Percentiles rank a stretch among this genome's conserved stretches.
These are phyloP conservation scores for Campodea augens DNA, from an alignment of 1,140 invertebrate genomes.

Conservation along the genomic window DNA sequence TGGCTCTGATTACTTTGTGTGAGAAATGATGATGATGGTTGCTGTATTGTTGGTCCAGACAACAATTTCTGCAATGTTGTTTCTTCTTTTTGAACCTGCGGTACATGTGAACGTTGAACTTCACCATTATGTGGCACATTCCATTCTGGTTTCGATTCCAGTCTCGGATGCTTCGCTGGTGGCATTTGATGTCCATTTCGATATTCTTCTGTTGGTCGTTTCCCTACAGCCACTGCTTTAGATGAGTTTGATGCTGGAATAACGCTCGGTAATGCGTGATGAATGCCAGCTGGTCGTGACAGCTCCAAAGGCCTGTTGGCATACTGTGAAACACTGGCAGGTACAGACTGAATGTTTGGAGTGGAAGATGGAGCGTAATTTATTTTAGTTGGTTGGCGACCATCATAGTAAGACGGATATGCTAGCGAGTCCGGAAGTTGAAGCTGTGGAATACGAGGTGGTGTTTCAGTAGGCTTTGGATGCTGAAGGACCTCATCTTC, in stretches of 20 bases:
- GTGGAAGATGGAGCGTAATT: not conserved
- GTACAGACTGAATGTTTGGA: not conserved
- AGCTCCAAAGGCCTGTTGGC: not conserved
- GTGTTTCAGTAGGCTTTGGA: not conserved
- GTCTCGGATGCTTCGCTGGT: slow-evolving; percentile 27
- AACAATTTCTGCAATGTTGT: not conserved
- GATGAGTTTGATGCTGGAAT: not conserved
- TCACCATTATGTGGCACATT: no score
- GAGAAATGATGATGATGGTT: not conserved
- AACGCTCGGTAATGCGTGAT: not conserved
- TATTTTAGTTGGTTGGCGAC: not conserved
- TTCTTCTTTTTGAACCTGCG: not conserved
- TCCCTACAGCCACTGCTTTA: not conserved
- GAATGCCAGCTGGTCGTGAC: not conserved
- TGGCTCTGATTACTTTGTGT: no score
- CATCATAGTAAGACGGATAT: not conserved
- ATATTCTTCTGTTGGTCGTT: not conserved
- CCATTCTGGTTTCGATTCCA: no score
- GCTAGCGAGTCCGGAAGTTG: slow-evolving; percentile 1
- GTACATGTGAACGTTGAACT: not conserved
- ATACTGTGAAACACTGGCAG: not conserved
- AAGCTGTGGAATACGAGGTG: not conserved
- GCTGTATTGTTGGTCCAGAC: not conserved
- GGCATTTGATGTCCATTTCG: slow-evolving; percentile 10
- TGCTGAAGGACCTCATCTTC: slow-evolving; percentile 28